A percentile compares a stretch with the other conserved stretches of the same genome.
phyloP scores from a whole-genome alignment of 2,113 vertebrate species.

The Tympanuchus pallidicinctus region DNA sequence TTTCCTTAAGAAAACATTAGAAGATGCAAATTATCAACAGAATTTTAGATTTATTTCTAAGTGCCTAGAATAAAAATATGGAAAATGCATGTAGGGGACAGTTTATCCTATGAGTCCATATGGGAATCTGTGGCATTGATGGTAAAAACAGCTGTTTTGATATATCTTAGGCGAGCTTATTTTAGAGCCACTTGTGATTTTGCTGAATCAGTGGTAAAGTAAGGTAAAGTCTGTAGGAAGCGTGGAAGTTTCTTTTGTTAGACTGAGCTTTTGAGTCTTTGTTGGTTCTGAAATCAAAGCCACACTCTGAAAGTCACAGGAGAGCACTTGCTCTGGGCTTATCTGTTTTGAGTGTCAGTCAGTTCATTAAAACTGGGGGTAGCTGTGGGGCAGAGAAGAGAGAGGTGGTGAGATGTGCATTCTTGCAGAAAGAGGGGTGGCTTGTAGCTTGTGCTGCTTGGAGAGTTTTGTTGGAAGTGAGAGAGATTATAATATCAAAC shows the following conservation, averaged over 20 bases:
- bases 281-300: neutral
- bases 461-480: neutral
- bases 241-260: neutral
- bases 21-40: neutral
- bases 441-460: neutral
- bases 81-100: neutral
- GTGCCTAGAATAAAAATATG: neutral
- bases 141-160: neutral
- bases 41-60: neutral
- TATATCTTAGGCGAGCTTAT: neutral
- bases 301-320: neutral
- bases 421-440: neutral
- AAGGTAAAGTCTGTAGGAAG: neutral
- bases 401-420: neutral
- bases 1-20: neutral
- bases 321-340: neutral
- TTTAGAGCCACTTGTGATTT: neutral
- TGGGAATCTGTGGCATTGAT: neutral
- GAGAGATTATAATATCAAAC: neutral
- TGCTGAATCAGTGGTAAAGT: neutral
- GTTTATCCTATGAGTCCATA: neutral
- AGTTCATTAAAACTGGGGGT: neutral
- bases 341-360: neutral
- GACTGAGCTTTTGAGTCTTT: neutral
- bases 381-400: neutral